These are phyloP conservation scores for Aulostomus chinensis DNA, from an alignment of 2,797 vertebrate genomes.

Conservation along the genomic window DNA sequence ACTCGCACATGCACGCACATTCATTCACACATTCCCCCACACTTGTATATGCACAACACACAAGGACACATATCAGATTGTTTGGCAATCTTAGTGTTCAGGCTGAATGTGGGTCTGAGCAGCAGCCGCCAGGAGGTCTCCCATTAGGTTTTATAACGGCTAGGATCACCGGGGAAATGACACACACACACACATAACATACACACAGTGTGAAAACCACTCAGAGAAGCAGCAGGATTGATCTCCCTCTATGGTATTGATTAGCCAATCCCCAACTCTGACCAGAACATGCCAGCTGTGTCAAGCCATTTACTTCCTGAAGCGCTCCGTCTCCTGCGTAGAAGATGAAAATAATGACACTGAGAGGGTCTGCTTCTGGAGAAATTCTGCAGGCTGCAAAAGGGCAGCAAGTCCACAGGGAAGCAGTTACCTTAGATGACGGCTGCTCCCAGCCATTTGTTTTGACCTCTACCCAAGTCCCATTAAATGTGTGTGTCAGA, in stretches of 20 bases:
- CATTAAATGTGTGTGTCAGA: slow-evolving; percentile 15
- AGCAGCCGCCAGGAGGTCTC: slow-evolving; percentile 37
- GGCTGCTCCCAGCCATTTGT: slow-evolving; percentile 50
- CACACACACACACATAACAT: slow-evolving; percentile 22
- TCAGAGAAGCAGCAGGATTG: slow-evolving; percentile 50
- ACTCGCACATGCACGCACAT: background rate
- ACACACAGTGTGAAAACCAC: slow-evolving; percentile 41
- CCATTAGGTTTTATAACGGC: slow-evolving; percentile 44
- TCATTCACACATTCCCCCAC: slow-evolving; percentile 15
- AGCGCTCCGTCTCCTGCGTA: slow-evolving; percentile 52
- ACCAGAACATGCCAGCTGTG: slow-evolving; percentile 72
- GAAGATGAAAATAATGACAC: slow-evolving; percentile 71
- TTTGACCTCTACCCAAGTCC: slow-evolving; percentile 46
- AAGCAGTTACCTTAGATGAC: slow-evolving; percentile 47
- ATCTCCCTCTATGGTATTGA: slow-evolving; percentile 70
- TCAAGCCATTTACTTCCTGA: slow-evolving; percentile 62
- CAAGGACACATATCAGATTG: slow-evolving; percentile 11
- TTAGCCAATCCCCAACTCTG: slow-evolving; percentile 64
- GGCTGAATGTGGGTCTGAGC: background rate
- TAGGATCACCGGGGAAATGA: slow-evolving; percentile 46
- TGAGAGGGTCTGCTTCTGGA: slow-evolving; percentile 36
- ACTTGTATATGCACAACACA: background rate
- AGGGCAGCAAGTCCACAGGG: slow-evolving; percentile 71
- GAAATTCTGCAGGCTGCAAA: slow-evolving; percentile 58
- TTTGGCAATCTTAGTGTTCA: slow-evolving; percentile 13